Conservation (phyloP, 2,113 vertebrate species). For the Zeus faber region DNA sequence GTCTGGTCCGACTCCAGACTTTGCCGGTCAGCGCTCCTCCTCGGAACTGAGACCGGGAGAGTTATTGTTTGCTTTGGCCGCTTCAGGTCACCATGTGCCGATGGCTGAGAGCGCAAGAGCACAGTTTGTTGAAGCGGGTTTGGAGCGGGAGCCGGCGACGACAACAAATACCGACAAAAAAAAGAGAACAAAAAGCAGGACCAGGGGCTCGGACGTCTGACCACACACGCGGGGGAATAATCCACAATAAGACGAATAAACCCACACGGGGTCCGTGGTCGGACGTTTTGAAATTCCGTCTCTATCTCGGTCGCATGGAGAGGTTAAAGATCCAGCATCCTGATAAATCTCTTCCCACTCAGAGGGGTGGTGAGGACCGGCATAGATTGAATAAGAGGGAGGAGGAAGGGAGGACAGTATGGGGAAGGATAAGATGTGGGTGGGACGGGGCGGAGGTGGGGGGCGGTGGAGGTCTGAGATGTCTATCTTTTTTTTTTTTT, state of each 20-base stretch:
- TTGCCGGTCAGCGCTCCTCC: too few relatives aligned
- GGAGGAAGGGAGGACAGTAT: conserved; percentile 22
- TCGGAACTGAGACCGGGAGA: conserved; percentile 22
- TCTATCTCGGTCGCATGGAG: conserved; percentile 68
- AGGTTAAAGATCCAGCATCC: conserved; percentile 93
- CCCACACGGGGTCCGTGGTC: conserved; percentile 29
- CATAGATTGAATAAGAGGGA: conserved; percentile 83
- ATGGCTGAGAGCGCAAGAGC: conserved; percentile 10
- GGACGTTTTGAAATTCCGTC: conserved; percentile 73
- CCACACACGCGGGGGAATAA: too few relatives aligned
- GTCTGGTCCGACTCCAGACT: too few relatives aligned
- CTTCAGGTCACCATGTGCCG: conserved; percentile 51
- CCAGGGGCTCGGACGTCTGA: too few relatives aligned
- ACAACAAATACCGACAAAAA: too few relatives aligned
- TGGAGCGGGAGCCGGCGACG: background rate
- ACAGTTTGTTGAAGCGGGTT: background rate
- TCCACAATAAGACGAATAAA: too few relatives aligned
- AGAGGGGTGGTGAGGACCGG: conserved; percentile 83
- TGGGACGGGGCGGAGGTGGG: conserved; percentile 8
- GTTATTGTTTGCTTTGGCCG: conserved; percentile 51
- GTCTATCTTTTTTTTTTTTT: conserved; percentile 86
- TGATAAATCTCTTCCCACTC: conserved; percentile 91
- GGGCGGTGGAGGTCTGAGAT: conserved; percentile 90
- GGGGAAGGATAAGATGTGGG: background rate
- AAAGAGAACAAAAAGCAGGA: too few relatives aligned